A percentile compares a stretch with the other conserved stretches of the same genome.
These are phyloP conservation scores for Hapalemur alaotrensis DNA, from an alignment of 2,797 vertebrate genomes.

Conservation along the genomic window DNA sequence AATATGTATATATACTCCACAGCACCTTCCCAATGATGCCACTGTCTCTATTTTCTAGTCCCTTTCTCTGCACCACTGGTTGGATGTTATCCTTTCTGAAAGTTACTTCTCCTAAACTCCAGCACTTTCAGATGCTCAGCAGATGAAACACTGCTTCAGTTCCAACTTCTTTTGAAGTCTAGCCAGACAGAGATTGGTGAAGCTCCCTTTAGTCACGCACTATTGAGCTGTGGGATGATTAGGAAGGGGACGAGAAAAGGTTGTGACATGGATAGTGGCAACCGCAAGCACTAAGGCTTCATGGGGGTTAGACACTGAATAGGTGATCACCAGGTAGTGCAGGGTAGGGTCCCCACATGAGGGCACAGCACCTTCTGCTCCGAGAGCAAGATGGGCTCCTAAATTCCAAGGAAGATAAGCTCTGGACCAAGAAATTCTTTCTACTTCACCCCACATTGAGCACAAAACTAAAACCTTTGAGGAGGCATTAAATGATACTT, in stretches of 20 bases:
- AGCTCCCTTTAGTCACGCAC: conserved; percentile 46
- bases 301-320: conserved; percentile 1
- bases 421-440: neutral
- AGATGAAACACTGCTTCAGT: neutral
- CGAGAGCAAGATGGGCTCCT: conserved; percentile 29
- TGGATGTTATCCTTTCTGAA: neutral
- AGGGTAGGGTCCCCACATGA: neutral
- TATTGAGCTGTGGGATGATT: conserved; percentile 28
- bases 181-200: conserved; percentile 48
- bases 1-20: conserved; percentile 21
- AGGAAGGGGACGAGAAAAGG: conserved; percentile 13
- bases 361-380: conserved; percentile 42
- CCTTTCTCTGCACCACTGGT: neutral
- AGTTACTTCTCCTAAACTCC: conserved; percentile 4
- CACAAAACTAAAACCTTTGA: neutral
- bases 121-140: neutral
- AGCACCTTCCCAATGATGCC: neutral
- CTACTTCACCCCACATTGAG: neutral
- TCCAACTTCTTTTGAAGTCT: conserved; percentile 65
- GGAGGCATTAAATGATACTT: neutral
- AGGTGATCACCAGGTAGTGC: conserved; percentile 32
- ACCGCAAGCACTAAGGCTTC: neutral
- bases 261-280: conserved; percentile 20
- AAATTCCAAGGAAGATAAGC: neutral
- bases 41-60: neutral